phyloP scores from a whole-genome alignment of 2,113 vertebrate species.

The Solea senegalensis region DNA sequence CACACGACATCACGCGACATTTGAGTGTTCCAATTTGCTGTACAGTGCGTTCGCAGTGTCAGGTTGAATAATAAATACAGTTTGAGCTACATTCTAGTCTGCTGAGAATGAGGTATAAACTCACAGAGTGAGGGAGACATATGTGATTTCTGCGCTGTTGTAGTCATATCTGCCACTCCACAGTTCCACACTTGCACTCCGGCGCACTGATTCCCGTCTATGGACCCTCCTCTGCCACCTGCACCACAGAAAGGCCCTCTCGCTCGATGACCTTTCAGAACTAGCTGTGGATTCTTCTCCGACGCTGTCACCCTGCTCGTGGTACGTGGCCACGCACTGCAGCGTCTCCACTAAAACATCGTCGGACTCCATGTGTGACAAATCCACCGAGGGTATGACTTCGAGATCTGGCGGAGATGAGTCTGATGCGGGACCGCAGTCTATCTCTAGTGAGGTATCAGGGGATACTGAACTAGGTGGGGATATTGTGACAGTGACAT shows the following conservation, averaged over 20 bases:
- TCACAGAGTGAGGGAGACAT: slow-evolving; percentile 83
- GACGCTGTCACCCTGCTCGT: slow-evolving; percentile 35
- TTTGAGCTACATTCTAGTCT: slow-evolving; percentile 73
- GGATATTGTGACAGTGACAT: slow-evolving; percentile 72
- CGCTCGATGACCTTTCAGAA: slow-evolving; percentile 53
- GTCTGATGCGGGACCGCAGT: slow-evolving; percentile 55
- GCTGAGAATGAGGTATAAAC: slow-evolving; percentile 67
- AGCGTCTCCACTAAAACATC: slow-evolving; percentile 38
- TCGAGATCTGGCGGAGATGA: slow-evolving; percentile 14
- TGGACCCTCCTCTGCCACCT: slow-evolving; percentile 75
- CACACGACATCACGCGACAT: slow-evolving; percentile 33
- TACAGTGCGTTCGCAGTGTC: slow-evolving; percentile 40
- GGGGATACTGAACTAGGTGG: slow-evolving; percentile 75
- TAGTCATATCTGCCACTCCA: slow-evolving; percentile 82
- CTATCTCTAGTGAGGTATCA: slow-evolving; percentile 67
- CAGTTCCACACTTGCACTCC: slow-evolving; percentile 82
- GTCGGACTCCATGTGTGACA: slow-evolving; percentile 52
- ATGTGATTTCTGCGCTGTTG: slow-evolving; percentile 84
- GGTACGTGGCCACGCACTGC: slow-evolving; percentile 46
- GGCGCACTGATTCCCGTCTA: slow-evolving; percentile 53
- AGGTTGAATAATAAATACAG: slow-evolving; percentile 40
- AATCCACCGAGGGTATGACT: slow-evolving; percentile 50
- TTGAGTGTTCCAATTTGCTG: slow-evolving; percentile 13
- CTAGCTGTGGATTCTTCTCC: slow-evolving; percentile 51
- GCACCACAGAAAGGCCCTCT: slow-evolving; percentile 77